phyloP scores from a whole-genome alignment of 2,888 invertebrate species.

The Rhingia rostrata region DNA sequence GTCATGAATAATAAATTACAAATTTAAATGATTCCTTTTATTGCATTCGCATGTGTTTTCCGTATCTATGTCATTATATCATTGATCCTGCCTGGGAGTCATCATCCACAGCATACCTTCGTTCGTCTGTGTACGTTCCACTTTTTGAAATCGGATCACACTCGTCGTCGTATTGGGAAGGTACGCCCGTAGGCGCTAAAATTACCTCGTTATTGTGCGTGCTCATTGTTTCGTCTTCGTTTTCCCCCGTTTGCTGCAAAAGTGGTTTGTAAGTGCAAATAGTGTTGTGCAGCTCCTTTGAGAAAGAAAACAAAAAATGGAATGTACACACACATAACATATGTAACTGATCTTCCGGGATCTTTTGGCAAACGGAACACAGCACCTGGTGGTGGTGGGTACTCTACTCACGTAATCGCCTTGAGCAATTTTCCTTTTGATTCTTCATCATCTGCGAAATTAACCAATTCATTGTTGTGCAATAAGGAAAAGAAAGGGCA shows the following conservation, averaged over 20 bases:
- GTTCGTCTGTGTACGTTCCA: conserved; percentile 7
- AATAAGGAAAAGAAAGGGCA: conserved; percentile 70
- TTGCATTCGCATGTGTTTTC: conserved; percentile 38
- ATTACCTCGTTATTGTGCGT: conserved; percentile 39
- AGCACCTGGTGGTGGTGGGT: conserved; percentile 64
- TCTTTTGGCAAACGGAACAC: conserved; percentile 13
- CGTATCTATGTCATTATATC: conserved; percentile 54
- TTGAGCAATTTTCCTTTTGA: conserved; percentile 56
- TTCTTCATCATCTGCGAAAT: conserved; percentile 72
- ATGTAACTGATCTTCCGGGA: conserved; percentile 70
- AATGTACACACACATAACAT: background rate
- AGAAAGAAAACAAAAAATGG: background rate
- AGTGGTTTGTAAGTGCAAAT: conserved; percentile 72
- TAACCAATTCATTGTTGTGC: conserved; percentile 73
- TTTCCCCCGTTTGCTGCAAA: conserved; percentile 40
- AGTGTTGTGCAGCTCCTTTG: conserved; percentile 22
- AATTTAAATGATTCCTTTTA: conserved; percentile 64
- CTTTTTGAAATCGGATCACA: conserved; percentile 44
- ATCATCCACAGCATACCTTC: background rate
- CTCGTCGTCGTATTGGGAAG: conserved; percentile 16
- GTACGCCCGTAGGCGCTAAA: conserved; percentile 66
- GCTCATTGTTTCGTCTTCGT: conserved; percentile 28
- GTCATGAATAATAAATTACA: conserved; percentile 71
- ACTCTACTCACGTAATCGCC: conserved; percentile 38
- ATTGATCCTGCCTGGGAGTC: conserved; percentile 58